phyloP scores from a whole-genome alignment of 2,888 invertebrate genomes.

The Tetragonula carbonaria region DNA sequence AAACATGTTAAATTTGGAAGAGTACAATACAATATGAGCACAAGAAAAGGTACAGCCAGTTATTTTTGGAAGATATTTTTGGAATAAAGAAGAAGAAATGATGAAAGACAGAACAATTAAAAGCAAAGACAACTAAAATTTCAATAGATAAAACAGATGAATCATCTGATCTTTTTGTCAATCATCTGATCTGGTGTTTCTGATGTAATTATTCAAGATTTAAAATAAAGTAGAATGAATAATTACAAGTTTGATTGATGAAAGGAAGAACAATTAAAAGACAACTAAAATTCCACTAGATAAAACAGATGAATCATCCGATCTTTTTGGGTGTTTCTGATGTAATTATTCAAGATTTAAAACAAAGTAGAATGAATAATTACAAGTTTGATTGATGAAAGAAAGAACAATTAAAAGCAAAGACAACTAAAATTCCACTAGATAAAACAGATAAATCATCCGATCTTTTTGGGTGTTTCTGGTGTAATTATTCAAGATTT shows the following conservation, averaged over 20 bases:
- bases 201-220: not conserved
- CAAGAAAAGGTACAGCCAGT: slow-evolving; percentile 92
- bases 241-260: not conserved
- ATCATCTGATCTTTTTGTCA: not conserved
- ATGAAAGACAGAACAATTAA: slow-evolving; percentile 89
- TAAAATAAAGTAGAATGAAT: not conserved
- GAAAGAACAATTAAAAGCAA: not conserved
- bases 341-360: not conserved
- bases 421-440: slow-evolving; percentile 85
- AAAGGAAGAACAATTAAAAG: slow-evolving; percentile 17
- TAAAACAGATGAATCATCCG: not conserved
- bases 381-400: too few species aligned
- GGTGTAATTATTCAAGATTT: too few species aligned
- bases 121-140: slow-evolving; percentile 87
- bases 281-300: slow-evolving; percentile 33
- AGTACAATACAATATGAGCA: slow-evolving; percentile 94
- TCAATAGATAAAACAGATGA: too few species aligned
- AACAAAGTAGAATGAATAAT: not conserved
- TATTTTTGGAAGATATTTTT: slow-evolving; percentile 95
- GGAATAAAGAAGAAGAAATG: slow-evolving; percentile 90
- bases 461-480: too few species aligned
- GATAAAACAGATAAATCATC: slow-evolving; percentile 86
- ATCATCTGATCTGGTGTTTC: too few species aligned
- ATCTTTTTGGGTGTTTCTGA: too few species aligned
- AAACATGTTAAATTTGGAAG: slow-evolving; percentile 95